phyloP scores from a whole-genome alignment of 1,140 invertebrate species.

The Phymastichus coffea region DNA sequence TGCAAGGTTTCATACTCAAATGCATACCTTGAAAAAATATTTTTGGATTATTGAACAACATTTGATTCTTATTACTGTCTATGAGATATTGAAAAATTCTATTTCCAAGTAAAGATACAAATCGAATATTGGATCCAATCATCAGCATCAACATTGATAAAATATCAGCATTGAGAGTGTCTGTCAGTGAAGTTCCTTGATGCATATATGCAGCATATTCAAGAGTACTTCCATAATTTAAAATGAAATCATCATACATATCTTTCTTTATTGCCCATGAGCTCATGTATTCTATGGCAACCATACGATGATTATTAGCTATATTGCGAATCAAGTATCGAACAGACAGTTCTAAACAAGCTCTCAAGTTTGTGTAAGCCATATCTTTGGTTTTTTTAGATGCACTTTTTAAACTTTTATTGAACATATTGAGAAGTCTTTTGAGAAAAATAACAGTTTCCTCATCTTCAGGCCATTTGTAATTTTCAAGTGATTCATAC shows the following conservation, averaged over 20 bases:
- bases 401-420: conserved; percentile 43
- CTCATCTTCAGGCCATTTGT: conserved; percentile 54
- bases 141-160: conserved; percentile 54
- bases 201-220: conserved; percentile 57
- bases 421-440: conserved; percentile 54
- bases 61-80: conserved; percentile 56
- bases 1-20: conserved; percentile 45
- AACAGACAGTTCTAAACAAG: conserved; percentile 50
- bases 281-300: conserved; percentile 48
- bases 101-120: conserved; percentile 57
- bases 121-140: conserved; percentile 50
- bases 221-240: conserved; percentile 54
- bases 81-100: conserved; percentile 59
- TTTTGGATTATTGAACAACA: conserved; percentile 54
- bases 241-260: conserved; percentile 44
- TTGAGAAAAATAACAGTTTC: conserved; percentile 46
- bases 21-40: conserved; percentile 57
- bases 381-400: not conserved
- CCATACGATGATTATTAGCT: conserved; percentile 46
- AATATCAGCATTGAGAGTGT: conserved; percentile 51
- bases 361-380: conserved; percentile 33
- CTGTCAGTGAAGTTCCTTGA: conserved; percentile 43
- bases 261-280: conserved; percentile 42
- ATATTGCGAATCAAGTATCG: conserved; percentile 49
- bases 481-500: conserved; percentile 52